Base-by-base conservation (phyloP, 2,113 vertebrate genomes). In the Zosterops borbonicus region DNA sequence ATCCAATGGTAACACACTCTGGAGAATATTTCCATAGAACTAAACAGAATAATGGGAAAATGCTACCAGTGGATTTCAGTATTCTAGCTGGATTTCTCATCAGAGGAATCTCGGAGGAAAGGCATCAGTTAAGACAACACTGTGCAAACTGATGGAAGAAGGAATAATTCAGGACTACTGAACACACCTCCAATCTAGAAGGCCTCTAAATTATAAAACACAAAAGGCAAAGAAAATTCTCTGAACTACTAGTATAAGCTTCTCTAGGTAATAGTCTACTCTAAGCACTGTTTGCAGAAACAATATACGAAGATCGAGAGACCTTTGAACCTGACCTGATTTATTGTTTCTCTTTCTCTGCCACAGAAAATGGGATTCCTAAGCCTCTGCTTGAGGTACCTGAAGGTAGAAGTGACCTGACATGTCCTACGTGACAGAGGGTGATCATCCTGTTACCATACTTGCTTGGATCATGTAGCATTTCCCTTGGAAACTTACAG, bases 341-440 rank as follows among this genome's bases (percentile, higher is more conserved):
- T 75, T 67, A 44, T 10, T 56, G 76, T 64, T 64, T 23, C 17
- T 42, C 84, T 24, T 55, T 71, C 28, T 73, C 67, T 83, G 31
- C 6, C 35, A 64, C 39, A 47, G n/a, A 76, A 68, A 91, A 74
- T 19, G 20, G 27, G 25, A 24, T 93, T 86, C 31, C 10, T 47
- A 70, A 67, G 42, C 28, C 39, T 46, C 68, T 58, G 11, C 24
- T 62, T 42, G 33, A 81, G n/a, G 14, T 12, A 44, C 12, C 5
- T 87, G 59, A 74, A 89, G 13, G 8, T n/a, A 81, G 13, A 80
- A 22, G n/a, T 65, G 44, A 82, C 33, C 25, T 75, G 28, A 2
- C 18, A 19, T 1, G 6, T 49, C 49, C 67, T 17, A 19, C 0
- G 0, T 20, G 53, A 41, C 44, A 78, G 33, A 35, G 17, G 12